Evolutionary conservation across 2,797 vertebrate species (phyloP), one percentile per base, ranked within the genome.

Genomic region (Pteronotus mesoamericanus): DNA sequence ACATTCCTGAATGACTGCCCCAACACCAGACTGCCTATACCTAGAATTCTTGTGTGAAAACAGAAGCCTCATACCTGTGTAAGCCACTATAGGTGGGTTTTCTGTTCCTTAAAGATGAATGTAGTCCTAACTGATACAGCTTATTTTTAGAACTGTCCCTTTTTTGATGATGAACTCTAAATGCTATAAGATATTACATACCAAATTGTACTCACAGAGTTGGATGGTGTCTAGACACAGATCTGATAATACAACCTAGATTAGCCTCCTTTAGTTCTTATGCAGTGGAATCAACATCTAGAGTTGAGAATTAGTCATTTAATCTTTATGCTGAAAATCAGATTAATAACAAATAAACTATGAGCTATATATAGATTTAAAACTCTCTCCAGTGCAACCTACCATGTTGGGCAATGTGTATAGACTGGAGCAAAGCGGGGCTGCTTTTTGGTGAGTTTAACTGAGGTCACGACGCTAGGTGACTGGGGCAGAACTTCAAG

Each of bases 81-180:
- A 92, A 74, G 34, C 26, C 34, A 48, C 9, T 68, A 9, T 16
- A 57, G 2, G 34, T 55, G 16, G 22, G 14, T 75, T 88, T 94
- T 74, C 72, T 86, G 14, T 44, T 91, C 6, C 10, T 72, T 22
- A 82, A 71, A 77, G 68, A 18, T n/a, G 32, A 55, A 42, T 46
- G 3, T 22, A 59, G 77, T 91, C 21, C 24, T 34, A 37, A 21
- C 6, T 9, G 24, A 89, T 42, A 12, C 2, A 26, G 19, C 16
- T 88, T 77, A n/a, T 59, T 68, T 64, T 75, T 77, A 68, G 71
- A 93, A 88, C 0, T 14, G 55, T 86, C 51, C 55, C 39, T 86
- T 88, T 39, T 44, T 11, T 39, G 64, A 24, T 80, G 42, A 42
- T 61, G 5, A 92, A 19, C 15, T 69, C 9, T 32, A 26, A 71